A percentile compares a stretch with the other conserved stretches of the same genome.
phyloP scores from a whole-genome alignment of 1,140 invertebrate genomes.

The Trichonephila inaurata region DNA sequence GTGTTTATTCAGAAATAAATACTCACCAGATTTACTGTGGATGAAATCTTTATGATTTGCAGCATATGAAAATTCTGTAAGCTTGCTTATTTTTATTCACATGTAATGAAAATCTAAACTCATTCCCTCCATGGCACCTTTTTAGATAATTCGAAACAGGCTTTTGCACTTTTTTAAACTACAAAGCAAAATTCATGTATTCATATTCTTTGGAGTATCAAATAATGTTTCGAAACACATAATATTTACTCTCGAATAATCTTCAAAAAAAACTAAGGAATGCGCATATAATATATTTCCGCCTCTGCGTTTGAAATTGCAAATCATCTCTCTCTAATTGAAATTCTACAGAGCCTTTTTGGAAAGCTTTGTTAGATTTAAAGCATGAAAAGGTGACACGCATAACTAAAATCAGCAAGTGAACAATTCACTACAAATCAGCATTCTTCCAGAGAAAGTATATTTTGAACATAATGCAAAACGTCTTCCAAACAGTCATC shows the following conservation, averaged over 20 bases:
- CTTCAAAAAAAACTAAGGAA: background rate
- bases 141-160: too few relatives aligned
- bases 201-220: too few relatives aligned
- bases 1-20: too few relatives aligned
- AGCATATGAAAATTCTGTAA: too few relatives aligned
- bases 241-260: background rate
- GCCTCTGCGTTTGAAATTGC: background rate
- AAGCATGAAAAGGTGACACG: background rate
- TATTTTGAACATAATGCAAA: background rate
- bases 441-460: background rate
- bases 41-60: too few relatives aligned
- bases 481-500: background rate
- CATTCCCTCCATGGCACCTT: too few relatives aligned
- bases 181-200: too few relatives aligned
- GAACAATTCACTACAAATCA: background rate
- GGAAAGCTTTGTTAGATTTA: background rate
- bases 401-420: background rate
- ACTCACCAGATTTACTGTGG: too few relatives aligned
- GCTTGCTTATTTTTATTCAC: too few relatives aligned
- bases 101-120: too few relatives aligned
- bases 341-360: background rate
- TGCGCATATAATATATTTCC: background rate
- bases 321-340: background rate
- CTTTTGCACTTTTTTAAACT: too few relatives aligned
- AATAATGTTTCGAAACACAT: too few relatives aligned